Evolutionary conservation across 2,888 invertebrate species (phyloP), one percentile per base, ranked within the genome.

Genomic region (Gerris lacustris): DNA sequence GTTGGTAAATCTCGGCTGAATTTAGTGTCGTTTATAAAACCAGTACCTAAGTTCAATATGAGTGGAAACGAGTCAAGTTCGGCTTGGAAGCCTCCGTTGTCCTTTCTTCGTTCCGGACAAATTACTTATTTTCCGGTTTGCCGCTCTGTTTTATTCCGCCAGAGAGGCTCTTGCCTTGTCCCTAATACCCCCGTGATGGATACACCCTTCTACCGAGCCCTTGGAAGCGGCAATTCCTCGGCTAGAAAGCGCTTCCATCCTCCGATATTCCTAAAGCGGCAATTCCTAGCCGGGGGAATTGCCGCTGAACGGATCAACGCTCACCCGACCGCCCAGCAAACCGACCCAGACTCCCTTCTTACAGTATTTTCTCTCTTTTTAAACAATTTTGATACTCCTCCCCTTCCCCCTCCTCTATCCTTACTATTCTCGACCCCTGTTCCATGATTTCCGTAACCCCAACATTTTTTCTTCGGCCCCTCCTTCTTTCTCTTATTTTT

Each of bases 71-170:
- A 31, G 31, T 31, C 31, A 31, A 31, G 31, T 31, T 31, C 31
- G 31, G 31, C 31, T 31, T 4, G 31, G 55, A 15, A 55, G 55
- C 55, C 15, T 55, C 55, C 15, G 9, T 55, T 55, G 55, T 55
- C 55, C 55, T 55, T 55, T 55, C 55, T 55, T 55, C 55, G 55
- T 55, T 55, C 55, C 55, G 55, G 55, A 55, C 55, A 55, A 55
- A 55, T 55, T 55, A 55, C 55, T 55, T 55, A 55, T 55, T 55
- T 55, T 55, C 55, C 55, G 55, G 55, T 55, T 55, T 55, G 55
- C 55, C 55, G 55, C 55, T 55, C 55, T 2, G 55, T 55, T 55
- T 55, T 55, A 55, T 55, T 55, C 55, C 55, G 55, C 55, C 55
- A 55, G 55, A 55, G 55, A 55, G 15, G 55, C 11, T 31, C 31